phyloP scores from a whole-genome alignment of 2,888 invertebrate genomes.

The Dendrolimus pini region DNA sequence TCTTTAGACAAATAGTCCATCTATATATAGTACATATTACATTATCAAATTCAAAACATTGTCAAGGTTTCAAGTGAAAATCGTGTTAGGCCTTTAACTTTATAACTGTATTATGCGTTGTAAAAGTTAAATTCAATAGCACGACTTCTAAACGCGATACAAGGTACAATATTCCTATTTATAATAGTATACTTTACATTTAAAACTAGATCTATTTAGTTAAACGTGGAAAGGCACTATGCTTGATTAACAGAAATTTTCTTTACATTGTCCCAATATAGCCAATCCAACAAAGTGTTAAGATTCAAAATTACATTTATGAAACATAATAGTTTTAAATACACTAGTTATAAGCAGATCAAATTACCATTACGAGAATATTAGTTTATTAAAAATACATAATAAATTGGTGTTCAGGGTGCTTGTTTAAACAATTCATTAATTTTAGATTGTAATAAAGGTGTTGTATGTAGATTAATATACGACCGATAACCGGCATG shows the following conservation, averaged over 20 bases:
- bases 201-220: conserved; percentile 36
- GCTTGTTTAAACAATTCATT: conserved; percentile 25
- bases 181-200: conserved; percentile 28
- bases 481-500: too few species aligned
- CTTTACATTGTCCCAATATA: conserved; percentile 7
- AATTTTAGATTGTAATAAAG: conserved; percentile 11
- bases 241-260: conserved; percentile 46
- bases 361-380: too few species aligned
- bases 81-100: conserved; percentile 21
- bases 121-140: conserved; percentile 23
- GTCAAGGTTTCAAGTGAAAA: conserved; percentile 25
- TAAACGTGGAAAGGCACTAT: conserved; percentile 67
- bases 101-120: conserved; percentile 20
- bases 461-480: not conserved
- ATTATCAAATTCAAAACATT: conserved; percentile 48
- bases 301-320: too few species aligned
- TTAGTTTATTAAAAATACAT: not conserved
- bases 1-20: conserved; percentile 28
- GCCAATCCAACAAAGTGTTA: conserved; percentile 16
- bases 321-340: too few species aligned
- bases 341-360: too few species aligned
- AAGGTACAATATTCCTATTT: conserved; percentile 30
- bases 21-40: conserved; percentile 19
- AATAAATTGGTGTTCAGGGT: conserved; percentile 29
- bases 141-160: conserved; percentile 21